A percentile compares a stretch with the other conserved stretches of the same genome.
phyloP scores from a whole-genome alignment of 2,888 invertebrate genomes.

The Hirtodrosophila alboralis region DNA sequence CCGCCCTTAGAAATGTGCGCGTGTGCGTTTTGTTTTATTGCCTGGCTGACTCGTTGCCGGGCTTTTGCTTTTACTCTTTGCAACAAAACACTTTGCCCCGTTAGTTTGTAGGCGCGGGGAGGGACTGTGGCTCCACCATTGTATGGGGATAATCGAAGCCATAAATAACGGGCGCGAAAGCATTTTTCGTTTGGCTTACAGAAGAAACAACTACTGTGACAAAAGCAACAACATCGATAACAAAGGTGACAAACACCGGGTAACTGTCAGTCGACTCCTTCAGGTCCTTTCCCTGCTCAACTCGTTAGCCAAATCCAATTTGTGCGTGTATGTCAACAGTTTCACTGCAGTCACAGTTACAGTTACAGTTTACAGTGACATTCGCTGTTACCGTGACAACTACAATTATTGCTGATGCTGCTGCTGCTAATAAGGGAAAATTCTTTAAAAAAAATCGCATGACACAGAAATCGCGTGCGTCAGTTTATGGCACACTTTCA shows the following conservation, averaged over 20 bases:
- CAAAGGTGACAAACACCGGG: slow-evolving; percentile 57
- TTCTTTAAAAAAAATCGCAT: slow-evolving; percentile 12
- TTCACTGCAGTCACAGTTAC: slow-evolving; percentile 47
- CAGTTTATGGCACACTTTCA: slow-evolving; percentile 55
- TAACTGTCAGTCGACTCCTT: slow-evolving; percentile 55
- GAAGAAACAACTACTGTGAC: slow-evolving; percentile 26
- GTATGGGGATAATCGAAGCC: slow-evolving; percentile 77
- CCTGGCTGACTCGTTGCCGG: slow-evolving; percentile 56
- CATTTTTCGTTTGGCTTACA: slow-evolving; percentile 41
- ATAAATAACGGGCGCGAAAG: slow-evolving; percentile 77
- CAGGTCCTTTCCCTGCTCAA: slow-evolving; percentile 11
- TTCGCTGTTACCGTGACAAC: slow-evolving; percentile 23
- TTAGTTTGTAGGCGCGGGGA: not conserved
- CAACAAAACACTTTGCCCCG: slow-evolving; percentile 67
- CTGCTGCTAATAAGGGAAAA: slow-evolving; percentile 21
- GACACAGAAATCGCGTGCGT: slow-evolving; percentile 49
- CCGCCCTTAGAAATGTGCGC: slow-evolving; percentile 22
- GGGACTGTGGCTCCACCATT: slow-evolving; percentile 48
- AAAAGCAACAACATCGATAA: slow-evolving; percentile 11
- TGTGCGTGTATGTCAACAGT: slow-evolving; percentile 75
- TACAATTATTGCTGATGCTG: slow-evolving; percentile 12
- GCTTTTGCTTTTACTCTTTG: slow-evolving; percentile 55
- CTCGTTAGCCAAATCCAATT: slow-evolving; percentile 76
- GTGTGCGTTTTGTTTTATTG: slow-evolving; percentile 75
- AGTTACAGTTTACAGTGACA: slow-evolving; percentile 37